Percentiles rank a stretch among this genome's conserved stretches.
These are phyloP conservation scores for Aurelia sp. DNA, from an alignment of 30 jellyfish, hydroid and myxozoan genomes.

Conservation along the genomic window DNA sequence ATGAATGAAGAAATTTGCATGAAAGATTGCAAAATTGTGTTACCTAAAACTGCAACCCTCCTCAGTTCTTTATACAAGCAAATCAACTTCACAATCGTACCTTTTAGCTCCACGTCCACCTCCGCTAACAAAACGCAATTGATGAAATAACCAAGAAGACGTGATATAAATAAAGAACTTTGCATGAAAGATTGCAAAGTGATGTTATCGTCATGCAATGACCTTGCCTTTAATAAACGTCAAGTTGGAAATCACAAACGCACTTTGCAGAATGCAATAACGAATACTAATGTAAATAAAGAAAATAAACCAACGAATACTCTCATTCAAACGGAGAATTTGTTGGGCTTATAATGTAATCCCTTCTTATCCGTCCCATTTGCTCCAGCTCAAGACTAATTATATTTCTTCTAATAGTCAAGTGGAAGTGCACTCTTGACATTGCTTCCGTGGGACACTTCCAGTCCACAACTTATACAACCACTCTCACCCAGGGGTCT, in stretches of 20 bases:
- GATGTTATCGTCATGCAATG: background rate
- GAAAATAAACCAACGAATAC: background rate
- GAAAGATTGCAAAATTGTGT: too few species aligned
- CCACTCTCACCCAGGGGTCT: too few species aligned
- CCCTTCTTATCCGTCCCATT: background rate
- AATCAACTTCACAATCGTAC: background rate
- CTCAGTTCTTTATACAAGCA: too few species aligned
- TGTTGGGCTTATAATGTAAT: background rate
- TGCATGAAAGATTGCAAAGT: background rate
- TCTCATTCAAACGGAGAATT: background rate
- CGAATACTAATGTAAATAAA: background rate
- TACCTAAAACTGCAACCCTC: background rate
- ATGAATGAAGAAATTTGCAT: background rate
- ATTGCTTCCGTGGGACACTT: too few species aligned
- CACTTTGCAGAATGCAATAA: background rate
- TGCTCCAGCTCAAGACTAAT: background rate
- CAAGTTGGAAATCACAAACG: background rate
- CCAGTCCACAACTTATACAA: too few species aligned
- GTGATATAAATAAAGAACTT: background rate
- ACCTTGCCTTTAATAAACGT: slow-evolving; percentile 7
- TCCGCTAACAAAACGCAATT: background rate
- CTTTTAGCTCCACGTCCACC: background rate
- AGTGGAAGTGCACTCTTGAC: too few species aligned
- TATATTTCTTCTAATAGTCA: background rate
- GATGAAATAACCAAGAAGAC: background rate